Base-by-base conservation (phyloP, 2,888 invertebrate species). In the Limnephilus rhombicus region DNA sequence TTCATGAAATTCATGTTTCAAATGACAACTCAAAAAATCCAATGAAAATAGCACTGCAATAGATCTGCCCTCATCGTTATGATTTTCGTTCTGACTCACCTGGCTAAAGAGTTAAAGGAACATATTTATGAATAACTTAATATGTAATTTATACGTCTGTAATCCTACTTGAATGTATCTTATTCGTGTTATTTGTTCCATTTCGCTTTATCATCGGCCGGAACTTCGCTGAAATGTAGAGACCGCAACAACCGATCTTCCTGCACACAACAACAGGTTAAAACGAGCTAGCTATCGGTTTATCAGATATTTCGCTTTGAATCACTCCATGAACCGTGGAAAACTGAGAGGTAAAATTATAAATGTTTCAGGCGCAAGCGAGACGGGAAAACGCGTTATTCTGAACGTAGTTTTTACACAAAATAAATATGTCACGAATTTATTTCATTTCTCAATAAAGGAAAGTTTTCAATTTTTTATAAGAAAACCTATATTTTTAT, bases 151-250 rank as follows among this genome's bases (percentile, higher is more conserved):
- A 68, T 68, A 68, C 68, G 68, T 68, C 68, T 18, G 11, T 68
- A n/a, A n/a, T 7, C 68, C 68, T 24, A n/a, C 68, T 68, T 68
- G 68, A 68, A 68, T 68, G 41, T 83, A 37, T 49, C 49, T 45
- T 87, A 49, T 87, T 49, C 87, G 45, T 87, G 31, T 87, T 87
- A 87, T 87, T 49, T 87, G 53, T 87, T 87, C 53, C 34, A 53
- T 34, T 87, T 68, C 68, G 49, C 24, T 68, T 24, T 68, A 68
- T n/a, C 24, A 68, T 68, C 68, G 68, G 68, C 24, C 24, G 68
- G 68, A 24, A 68, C 68, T 68, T 24, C 24, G 24, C 68, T 68
- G 68, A 68, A 68, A 68, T 24, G 9, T 68, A 68, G 68, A 68
- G 68, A 68, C 68, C 24, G 68, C 68, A 5, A 24, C 68, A 24